Percentiles rank a stretch among this genome's conserved stretches.
phyloP scores from a whole-genome alignment of 2,888 invertebrate species.

The Prosapia bicincta region DNA sequence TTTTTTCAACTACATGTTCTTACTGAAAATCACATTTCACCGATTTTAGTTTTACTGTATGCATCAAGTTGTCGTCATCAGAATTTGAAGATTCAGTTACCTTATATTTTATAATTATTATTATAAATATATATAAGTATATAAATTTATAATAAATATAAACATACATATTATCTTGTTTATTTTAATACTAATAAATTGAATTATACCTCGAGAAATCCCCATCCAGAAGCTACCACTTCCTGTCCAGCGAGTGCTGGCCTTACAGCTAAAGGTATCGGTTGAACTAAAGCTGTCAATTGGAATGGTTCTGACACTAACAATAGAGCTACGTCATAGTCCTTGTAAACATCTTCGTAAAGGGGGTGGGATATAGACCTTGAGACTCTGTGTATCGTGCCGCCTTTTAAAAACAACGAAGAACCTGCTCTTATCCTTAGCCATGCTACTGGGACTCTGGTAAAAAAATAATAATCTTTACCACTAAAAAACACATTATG shows the following conservation, averaged over 20 bases:
- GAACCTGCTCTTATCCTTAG: conserved; percentile 6
- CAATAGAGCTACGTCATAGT: conserved; percentile 16
- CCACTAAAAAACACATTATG: no score
- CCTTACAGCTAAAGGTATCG: background rate
- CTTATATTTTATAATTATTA: no score
- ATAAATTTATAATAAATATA: no score
- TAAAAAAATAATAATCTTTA: no score
- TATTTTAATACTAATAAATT: no score
- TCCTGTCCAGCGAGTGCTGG: background rate
- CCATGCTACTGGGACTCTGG: conserved; percentile 10
- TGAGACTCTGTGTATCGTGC: conserved; percentile 7
- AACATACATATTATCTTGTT: no score
- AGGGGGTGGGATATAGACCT: conserved; percentile 4
- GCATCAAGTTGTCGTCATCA: no score
- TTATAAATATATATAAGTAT: no score
- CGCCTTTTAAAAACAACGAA: background rate
- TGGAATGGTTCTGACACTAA: conserved; percentile 12
- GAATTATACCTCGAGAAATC: conserved; percentile 10
- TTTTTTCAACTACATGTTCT: no score
- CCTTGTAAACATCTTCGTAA: background rate
- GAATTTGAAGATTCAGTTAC: no score
- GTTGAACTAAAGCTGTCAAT: background rate
- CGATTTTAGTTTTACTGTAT: no score
- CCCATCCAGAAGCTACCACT: conserved; percentile 7
- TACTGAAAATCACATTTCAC: no score